Evolutionary conservation across 2,888 invertebrate genomes (phyloP), one percentile per base, ranked within the genome.

Genomic region (Diplazon laetatorius): DNA sequence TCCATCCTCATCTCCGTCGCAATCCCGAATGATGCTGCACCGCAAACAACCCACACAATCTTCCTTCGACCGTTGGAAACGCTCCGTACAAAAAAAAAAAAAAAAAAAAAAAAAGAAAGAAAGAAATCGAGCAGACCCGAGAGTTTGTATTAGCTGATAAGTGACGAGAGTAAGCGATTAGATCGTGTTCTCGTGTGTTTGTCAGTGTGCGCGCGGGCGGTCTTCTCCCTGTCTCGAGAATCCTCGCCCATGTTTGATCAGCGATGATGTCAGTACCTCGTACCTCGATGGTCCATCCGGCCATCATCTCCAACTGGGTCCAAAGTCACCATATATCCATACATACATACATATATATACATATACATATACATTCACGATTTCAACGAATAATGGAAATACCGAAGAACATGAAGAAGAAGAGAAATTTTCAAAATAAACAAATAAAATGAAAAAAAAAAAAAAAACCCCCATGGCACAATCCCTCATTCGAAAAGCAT

Each of bases 161-260:
- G 82, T 81, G 73, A 80, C 78, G 75, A 6, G n/a, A n/a, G n/a
- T n/a, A n/a, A n/a, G 86, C 86, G 89, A 89, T 89, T 89, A 89
- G 89, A 88, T 86, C 88, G 60, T 22, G 85, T 76, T 84, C 85
- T n/a, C n/a, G n/a, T n/a, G 87, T 89, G 86, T 89, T 89, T 89
- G 87, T 86, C 80, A 78, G 81, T n/a, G n/a, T n/a, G n/a, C n/a
- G n/a, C 63, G 37, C 55, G 25, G 30, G 35, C 52, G n/a, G n/a
- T n/a, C n/a, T n/a, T 69, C 62, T 63, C 50, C 42, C 52, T 2
- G 44, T 52, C 46, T 71, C n/a, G 70, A 78, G 82, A n/a, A n/a
- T 84, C 87, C 90, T 88, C 89, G 79, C 89, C 88, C 85, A 88
- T 90, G 82, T 90, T 90, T 90, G 87, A 82, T 85, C 85, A 86